Conservation (phyloP, 1,140 invertebrate genomes). For the Teleogryllus occipitalis region DNA sequence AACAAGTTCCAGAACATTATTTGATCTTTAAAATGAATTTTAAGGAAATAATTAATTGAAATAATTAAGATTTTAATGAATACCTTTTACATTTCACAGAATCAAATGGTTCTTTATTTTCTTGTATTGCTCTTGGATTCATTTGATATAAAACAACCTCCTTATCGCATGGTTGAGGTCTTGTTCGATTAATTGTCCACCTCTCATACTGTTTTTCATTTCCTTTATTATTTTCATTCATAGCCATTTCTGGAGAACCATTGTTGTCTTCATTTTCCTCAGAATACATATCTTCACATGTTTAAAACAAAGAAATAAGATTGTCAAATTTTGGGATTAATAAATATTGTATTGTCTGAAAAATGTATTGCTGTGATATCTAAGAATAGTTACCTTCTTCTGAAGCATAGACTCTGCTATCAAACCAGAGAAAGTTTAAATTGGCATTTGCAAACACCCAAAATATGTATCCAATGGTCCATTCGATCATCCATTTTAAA, state of each 20-base stretch:
- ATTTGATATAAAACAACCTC: constrained; percentile 47
- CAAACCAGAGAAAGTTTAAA: constrained; percentile 29
- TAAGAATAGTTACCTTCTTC: constrained; percentile 22
- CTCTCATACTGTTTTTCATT: background rate
- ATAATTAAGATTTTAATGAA: background rate
- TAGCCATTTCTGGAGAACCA: background rate
- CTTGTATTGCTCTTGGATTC: constrained; percentile 26
- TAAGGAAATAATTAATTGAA: too few species aligned
- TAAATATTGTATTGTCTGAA: background rate
- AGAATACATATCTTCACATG: background rate
- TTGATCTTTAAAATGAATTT: background rate
- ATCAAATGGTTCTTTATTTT: constrained; percentile 30
- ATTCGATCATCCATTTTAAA: constrained; percentile 30
- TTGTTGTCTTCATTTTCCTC: background rate
- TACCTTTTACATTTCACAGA: constrained; percentile 24
- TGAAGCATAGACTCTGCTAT: constrained; percentile 25
- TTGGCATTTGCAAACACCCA: constrained; percentile 35
- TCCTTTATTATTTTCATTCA: constrained; percentile 7
- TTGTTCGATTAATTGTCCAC: constrained; percentile 62
- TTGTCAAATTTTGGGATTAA: background rate
- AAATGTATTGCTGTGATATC: background rate
- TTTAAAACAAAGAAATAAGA: background rate
- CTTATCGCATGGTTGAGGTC: constrained; percentile 68
- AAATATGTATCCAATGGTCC: constrained; percentile 33
- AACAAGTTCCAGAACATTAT: background rate